phyloP scores from a whole-genome alignment of 2,888 invertebrate genomes.

The Sphecodes monilicornis region DNA sequence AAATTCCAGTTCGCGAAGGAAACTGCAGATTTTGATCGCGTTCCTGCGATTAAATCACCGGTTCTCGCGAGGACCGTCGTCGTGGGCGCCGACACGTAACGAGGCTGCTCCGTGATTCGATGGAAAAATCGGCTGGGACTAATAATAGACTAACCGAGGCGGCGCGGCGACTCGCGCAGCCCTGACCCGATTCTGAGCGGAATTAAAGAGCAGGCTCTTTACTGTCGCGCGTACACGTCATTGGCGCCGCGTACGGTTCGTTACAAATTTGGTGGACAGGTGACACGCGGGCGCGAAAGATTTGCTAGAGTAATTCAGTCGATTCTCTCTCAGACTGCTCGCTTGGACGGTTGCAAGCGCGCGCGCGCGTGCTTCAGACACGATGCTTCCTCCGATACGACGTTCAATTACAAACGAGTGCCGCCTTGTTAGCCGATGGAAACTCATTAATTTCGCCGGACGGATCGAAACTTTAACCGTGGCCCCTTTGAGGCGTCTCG shows the following conservation, averaged over 20 bases:
- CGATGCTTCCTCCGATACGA: conserved; percentile 43
- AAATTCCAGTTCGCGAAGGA: background rate
- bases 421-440: conserved; percentile 62
- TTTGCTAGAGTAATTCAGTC: background rate
- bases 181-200: background rate
- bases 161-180: conserved; percentile 12
- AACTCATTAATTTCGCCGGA: conserved; percentile 64
- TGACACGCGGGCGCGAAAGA: background rate
- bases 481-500: conserved; percentile 59
- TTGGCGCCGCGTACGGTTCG: background rate
- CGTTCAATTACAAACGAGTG: conserved; percentile 62
- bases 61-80: background rate
- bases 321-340: conserved; percentile 19
- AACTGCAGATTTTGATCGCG: background rate
- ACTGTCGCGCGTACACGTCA: conserved; percentile 9
- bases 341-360: background rate
- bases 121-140: background rate
- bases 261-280: background rate
- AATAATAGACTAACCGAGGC: conserved; percentile 2
- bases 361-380: conserved; percentile 35
- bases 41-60: background rate
- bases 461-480: conserved; percentile 55
- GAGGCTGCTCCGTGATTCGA: background rate
- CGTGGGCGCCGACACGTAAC: background rate
- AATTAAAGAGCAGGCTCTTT: conserved; percentile 11